Base-by-base conservation (phyloP, 2,888 invertebrate species). In the Aphidoletes aphidimyza region DNA sequence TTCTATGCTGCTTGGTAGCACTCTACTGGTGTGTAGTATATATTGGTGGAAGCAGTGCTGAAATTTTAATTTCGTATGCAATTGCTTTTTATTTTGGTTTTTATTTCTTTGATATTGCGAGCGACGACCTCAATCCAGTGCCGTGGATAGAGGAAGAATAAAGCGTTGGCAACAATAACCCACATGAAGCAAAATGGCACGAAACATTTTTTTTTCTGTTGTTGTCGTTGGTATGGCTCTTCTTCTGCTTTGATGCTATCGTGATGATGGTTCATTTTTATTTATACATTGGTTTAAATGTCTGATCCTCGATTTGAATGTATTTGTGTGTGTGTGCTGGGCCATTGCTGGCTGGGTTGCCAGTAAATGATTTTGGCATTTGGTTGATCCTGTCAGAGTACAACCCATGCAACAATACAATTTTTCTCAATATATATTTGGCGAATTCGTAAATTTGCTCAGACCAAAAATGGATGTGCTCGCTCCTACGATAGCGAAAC, bases 11-110 rank as follows among this genome's bases (percentile, higher is more conserved):
- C 22, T 5, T 54, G 22, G 30, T 30, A 30, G 69, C 34, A 30
- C 34, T 17, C 30, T 69, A 69, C 30, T n/a, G n/a, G n/a, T n/a
- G n/a, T n/a, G n/a, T n/a, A n/a, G n/a, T n/a, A n/a, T n/a, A n/a
- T n/a, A n/a, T n/a, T n/a, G n/a, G n/a, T n/a, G n/a, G n/a, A n/a
- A 30, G 69, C n/a, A 69, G 0, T 69, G 69, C 14, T 69, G 69
- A 69, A 69, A 69, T 69, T 69, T 69, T 69, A 69, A 69, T 69
- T 69, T 69, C 30, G 34, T 69, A 69, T 69, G 69, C 69, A 69
- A 69, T 69, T 69, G 69, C 69, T 69, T 69, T 69, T 69, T 69
- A 69, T 69, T 69, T 14, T 69, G 1, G 11, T 30, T 69, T 69
- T 69, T 14, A 17, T 47, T 47, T 17, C 9, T 17, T 47, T 11